Evolutionary conservation across 2,888 invertebrate species (phyloP).

Genomic region (Pterobdella sp.): DNA sequence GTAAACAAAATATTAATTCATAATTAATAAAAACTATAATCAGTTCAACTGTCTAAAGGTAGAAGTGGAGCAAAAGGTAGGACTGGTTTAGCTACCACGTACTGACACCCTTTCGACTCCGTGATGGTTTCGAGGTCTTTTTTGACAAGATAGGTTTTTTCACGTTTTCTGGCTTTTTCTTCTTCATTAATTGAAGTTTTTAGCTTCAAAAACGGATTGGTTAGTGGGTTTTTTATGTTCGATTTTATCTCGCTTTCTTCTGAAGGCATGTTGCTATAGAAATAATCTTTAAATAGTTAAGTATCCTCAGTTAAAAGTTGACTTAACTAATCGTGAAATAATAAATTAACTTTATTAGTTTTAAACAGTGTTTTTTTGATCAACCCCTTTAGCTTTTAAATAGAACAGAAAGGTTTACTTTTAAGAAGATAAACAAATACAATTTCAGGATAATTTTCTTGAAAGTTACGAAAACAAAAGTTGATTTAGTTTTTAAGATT

Average conservation of each 20-base stretch:
- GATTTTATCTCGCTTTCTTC: not conserved
- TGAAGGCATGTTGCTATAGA: not conserved
- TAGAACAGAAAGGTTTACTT: no score
- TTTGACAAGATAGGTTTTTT: not conserved
- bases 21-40: no score
- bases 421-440: no score
- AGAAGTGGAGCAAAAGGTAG: constrained; percentile 6
- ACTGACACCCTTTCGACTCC: not conserved
- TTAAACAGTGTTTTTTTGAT: no score
- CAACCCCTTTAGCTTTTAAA: no score
- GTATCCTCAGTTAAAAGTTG: no score
- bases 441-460: no score
- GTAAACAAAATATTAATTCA: no score
- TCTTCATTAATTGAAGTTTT: not conserved
- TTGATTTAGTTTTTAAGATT: no score
- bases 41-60: not conserved
- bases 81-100: not conserved
- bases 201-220: not conserved
- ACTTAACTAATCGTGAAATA: no score
- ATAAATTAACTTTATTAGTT: no score
- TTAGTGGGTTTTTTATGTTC: not conserved
- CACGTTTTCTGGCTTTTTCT: not conserved
- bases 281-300: not conserved
- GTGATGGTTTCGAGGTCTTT: not conserved
- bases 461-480: no score